Conservation (phyloP, 2,113 vertebrate species). For the Corvus hawaiiensis region DNA sequence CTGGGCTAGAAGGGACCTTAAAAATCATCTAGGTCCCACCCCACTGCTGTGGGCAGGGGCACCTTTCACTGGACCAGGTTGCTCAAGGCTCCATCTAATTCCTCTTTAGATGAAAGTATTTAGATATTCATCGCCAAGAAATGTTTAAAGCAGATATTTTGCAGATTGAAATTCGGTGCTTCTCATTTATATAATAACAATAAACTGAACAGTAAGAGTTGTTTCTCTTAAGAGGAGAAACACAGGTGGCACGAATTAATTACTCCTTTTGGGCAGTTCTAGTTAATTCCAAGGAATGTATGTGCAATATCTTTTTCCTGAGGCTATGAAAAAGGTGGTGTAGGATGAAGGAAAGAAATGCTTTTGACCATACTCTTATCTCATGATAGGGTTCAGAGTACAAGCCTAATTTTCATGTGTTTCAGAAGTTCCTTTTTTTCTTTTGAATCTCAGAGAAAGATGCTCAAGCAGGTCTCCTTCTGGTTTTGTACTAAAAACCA, state of each 20-base stretch:
- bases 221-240: not conserved
- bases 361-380: not conserved
- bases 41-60: not conserved
- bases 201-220: not conserved
- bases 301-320: not conserved
- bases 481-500: not conserved
- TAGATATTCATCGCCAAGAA: not conserved
- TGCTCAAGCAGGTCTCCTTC: not conserved
- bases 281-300: not conserved
- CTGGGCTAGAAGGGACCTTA: not conserved
- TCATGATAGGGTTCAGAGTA: not conserved
- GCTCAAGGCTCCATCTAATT: not conserved
- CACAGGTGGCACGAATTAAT: fast-evolving
- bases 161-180: not conserved
- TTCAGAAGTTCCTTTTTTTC: not conserved
- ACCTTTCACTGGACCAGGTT: not conserved
- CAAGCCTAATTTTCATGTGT: not conserved
- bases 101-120: not conserved
- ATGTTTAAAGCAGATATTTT: not conserved
- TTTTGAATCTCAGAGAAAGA: not conserved
- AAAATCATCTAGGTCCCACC: not conserved
- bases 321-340: not conserved
- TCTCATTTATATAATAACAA: not conserved
- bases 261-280: not conserved
- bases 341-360: not conserved